phyloP scores from a whole-genome alignment of 2,113 vertebrate genomes.

The Actenoides lindsayi region DNA sequence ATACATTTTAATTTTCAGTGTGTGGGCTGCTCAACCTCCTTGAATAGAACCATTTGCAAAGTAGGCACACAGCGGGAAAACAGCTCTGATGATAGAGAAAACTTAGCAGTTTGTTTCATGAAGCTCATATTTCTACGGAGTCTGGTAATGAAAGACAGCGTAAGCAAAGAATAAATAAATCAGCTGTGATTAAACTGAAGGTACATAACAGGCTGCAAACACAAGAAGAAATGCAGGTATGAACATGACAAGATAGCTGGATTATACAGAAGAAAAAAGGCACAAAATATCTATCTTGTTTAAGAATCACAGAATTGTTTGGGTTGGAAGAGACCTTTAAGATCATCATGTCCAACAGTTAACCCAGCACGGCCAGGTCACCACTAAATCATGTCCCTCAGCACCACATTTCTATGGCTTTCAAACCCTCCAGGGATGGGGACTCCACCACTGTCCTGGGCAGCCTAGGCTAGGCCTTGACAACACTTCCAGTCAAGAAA shows the following conservation, averaged over 20 bases:
- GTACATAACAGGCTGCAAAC: neutral
- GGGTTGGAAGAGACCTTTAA: neutral
- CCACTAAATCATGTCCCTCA: too few relatives aligned
- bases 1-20: neutral
- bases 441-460: too few relatives aligned
- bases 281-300: neutral
- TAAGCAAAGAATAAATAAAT: neutral
- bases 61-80: neutral
- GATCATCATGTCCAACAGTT: neutral
- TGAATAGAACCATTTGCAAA: neutral
- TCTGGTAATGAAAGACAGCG: neutral
- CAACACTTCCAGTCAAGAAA: too few relatives aligned
- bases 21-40: neutral
- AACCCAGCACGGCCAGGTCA: neutral
- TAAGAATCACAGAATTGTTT: neutral
- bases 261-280: neutral
- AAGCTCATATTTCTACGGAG: neutral
- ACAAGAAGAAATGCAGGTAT: neutral
- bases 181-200: neutral
- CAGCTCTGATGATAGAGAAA: neutral
- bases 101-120: neutral
- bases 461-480: too few relatives aligned
- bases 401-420: too few relatives aligned
- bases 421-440: too few relatives aligned
- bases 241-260: neutral